Conservation (phyloP, 2,888 invertebrate species). For the Eugnorisma glareosa region DNA sequence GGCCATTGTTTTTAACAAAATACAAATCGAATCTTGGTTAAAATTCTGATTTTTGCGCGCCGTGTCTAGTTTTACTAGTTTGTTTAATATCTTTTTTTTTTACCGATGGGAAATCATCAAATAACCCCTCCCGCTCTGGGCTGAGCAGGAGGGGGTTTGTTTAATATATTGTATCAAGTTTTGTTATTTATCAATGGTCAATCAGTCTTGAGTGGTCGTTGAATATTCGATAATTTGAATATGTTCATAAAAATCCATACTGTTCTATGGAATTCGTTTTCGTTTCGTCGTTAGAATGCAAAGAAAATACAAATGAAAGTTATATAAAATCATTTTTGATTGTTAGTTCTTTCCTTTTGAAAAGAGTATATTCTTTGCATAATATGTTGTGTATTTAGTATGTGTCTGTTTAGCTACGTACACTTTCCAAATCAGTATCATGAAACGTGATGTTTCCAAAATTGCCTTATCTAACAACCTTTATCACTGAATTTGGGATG, state of each 20-base stretch:
- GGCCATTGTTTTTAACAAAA: slow-evolving; percentile 9
- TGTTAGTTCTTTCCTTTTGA: neutral
- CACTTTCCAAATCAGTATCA: slow-evolving; percentile 25
- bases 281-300: slow-evolving; percentile 33
- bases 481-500: slow-evolving; percentile 9
- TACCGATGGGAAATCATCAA: too few species aligned
- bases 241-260: slow-evolving; percentile 24
- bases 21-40: neutral
- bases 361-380: slow-evolving; percentile 54
- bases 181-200: slow-evolving; percentile 50
- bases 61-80: neutral
- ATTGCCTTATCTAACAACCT: neutral
- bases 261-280: slow-evolving; percentile 26
- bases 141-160: too few species aligned
- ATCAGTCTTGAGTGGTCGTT: slow-evolving; percentile 60
- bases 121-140: too few species aligned
- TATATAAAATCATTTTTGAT: neutral
- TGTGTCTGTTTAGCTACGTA: slow-evolving; percentile 30
- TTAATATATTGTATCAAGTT: neutral
- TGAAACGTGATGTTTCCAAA: neutral
- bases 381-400: slow-evolving; percentile 56
- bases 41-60: neutral
- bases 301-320: slow-evolving; percentile 36
- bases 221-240: slow-evolving; percentile 49
- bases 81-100: too few species aligned